Conservation (phyloP, 1,140 invertebrate species). For the Drosophila lacteicornis region DNA sequence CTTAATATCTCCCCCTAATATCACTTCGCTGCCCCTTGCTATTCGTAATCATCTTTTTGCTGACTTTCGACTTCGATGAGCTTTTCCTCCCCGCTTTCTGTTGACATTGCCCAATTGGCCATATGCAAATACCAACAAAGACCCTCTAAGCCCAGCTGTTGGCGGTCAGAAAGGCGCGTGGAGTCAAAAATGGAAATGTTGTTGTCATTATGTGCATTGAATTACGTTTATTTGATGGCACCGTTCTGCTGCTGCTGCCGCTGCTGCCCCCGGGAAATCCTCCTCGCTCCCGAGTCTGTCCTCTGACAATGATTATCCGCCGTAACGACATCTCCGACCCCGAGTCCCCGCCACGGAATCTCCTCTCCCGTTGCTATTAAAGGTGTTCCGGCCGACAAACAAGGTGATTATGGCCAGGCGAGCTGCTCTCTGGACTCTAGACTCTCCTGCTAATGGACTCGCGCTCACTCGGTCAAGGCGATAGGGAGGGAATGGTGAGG, state of each 20-base stretch:
- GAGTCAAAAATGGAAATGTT: slow-evolving; percentile 75
- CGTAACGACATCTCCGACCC: slow-evolving; percentile 58
- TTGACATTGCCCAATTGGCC: slow-evolving; percentile 76
- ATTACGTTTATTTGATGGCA: slow-evolving; percentile 77
- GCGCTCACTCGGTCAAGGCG: slow-evolving; percentile 31
- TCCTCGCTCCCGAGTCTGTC: neutral
- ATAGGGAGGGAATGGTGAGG: slow-evolving; percentile 8
- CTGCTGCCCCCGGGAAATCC: slow-evolving; percentile 6
- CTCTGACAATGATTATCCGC: slow-evolving; percentile 67
- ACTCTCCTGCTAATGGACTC: slow-evolving; percentile 65
- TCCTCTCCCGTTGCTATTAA: slow-evolving; percentile 40
- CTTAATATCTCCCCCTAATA: slow-evolving; percentile 19
- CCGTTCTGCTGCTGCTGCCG: slow-evolving; percentile 4
- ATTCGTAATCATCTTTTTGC: slow-evolving; percentile 59
- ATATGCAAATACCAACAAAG: slow-evolving; percentile 73
- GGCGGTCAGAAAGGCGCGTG: slow-evolving; percentile 3
- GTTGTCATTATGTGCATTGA: slow-evolving; percentile 80
- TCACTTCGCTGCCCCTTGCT: neutral
- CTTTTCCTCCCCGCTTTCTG: slow-evolving; percentile 40
- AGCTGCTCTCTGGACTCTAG: slow-evolving; percentile 62
- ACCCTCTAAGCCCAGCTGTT: slow-evolving; percentile 47
- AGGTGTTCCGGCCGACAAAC: slow-evolving; percentile 76
- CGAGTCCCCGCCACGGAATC: neutral
- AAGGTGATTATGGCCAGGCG: slow-evolving; percentile 75
- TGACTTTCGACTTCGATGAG: slow-evolving; percentile 52